These are phyloP conservation scores for Nematostella vectensis DNA, from an alignment of 92 coral and sea anemone genomes.

Conservation along the genomic window DNA sequence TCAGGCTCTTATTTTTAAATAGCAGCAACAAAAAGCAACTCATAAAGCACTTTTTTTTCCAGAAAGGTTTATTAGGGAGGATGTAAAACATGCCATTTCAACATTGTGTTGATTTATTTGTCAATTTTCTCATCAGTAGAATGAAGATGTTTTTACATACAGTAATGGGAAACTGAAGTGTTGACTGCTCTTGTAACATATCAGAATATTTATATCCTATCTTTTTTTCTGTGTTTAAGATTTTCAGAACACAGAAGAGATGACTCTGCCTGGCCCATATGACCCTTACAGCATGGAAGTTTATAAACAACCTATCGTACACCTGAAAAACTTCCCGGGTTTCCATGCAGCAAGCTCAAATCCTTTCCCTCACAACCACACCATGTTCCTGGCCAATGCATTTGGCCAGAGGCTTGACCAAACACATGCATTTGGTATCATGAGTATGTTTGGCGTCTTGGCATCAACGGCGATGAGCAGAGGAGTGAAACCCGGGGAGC, in stretches of 20 bases:
- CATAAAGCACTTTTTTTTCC: background rate
- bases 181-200: too few species aligned
- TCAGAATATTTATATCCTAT: too few species aligned
- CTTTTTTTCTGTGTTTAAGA: too few species aligned
- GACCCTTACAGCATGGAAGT: conserved; percentile 60
- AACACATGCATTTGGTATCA: conserved; percentile 67
- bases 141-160: too few species aligned
- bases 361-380: conserved; percentile 60
- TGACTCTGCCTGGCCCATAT: conserved; percentile 73
- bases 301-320: conserved; percentile 79
- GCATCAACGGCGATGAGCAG: conserved; percentile 68
- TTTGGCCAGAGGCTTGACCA: conserved; percentile 55
- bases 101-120: background rate
- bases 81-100: background rate
- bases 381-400: conserved; percentile 63
- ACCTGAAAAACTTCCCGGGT: conserved; percentile 85
- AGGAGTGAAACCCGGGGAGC: conserved; percentile 65
- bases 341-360: conserved; percentile 46
- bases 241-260: conserved; percentile 32
- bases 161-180: too few species aligned
- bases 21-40: too few species aligned
- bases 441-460: conserved; percentile 78
- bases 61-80: background rate
- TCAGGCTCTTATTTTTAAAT: too few species aligned
- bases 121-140: too few species aligned